Conservation (phyloP, 2,797 vertebrate genomes). For the Enteromius argenteus region DNA sequence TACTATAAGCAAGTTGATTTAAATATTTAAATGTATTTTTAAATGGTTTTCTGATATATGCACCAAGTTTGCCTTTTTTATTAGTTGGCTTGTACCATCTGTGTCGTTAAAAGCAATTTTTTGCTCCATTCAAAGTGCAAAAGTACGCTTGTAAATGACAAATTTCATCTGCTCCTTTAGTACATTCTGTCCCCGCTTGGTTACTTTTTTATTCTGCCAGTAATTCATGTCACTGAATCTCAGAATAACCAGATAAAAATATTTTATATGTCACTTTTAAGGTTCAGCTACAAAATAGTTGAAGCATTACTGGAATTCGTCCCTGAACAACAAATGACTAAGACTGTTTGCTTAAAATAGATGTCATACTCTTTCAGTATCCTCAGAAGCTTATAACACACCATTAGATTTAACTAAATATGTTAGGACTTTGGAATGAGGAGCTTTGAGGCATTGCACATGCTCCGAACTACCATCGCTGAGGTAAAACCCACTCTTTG, state of each 20-base stretch:
- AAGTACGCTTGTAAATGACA: not conserved
- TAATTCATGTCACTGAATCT: slow-evolving; percentile 13
- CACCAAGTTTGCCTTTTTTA: not conserved
- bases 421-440: not conserved
- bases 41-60: not conserved
- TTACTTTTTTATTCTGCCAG: not conserved
- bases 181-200: slow-evolving; percentile 1
- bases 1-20: not conserved
- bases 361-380: slow-evolving; percentile 17
- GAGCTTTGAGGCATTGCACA: not conserved
- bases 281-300: slow-evolving; percentile 4
- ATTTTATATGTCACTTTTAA: not conserved
- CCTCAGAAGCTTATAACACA: not conserved
- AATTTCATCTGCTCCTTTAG: not conserved
- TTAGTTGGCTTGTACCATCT: not conserved
- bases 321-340: slow-evolving; percentile 9
- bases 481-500: slow-evolving; percentile 17
- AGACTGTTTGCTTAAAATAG: slow-evolving; percentile 25
- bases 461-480: not conserved
- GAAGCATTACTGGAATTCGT: slow-evolving; percentile 20
- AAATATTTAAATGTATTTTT: not conserved
- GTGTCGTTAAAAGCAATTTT: not conserved
- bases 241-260: not conserved
- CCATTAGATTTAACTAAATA: not conserved
- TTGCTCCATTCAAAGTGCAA: not conserved